phyloP scores from a whole-genome alignment of 2,113 vertebrate species.

The Carettochelys insculpta region DNA sequence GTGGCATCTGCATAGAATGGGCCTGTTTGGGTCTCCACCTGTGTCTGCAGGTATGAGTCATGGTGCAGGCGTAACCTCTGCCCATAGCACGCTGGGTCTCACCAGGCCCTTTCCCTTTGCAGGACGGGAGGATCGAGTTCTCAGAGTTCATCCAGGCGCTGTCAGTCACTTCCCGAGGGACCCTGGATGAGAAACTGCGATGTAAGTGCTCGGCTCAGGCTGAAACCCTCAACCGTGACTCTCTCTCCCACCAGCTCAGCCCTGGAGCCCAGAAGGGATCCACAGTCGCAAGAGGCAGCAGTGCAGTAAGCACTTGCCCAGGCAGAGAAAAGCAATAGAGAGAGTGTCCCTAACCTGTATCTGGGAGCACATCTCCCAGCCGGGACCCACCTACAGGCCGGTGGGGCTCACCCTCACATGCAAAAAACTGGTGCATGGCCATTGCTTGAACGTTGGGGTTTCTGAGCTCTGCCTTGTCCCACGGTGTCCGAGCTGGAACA shows the following conservation, averaged over 20 bases:
- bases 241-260: too few species aligned
- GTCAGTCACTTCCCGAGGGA: slow-evolving; percentile 96
- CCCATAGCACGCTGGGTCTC: background rate
- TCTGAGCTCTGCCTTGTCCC: background rate
- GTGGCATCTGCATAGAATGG: background rate
- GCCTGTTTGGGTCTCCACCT: background rate
- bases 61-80: fast-evolving
- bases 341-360: background rate
- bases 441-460: background rate
- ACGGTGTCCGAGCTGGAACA: background rate
- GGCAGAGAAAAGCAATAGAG: too few species aligned
- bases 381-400: background rate
- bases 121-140: slow-evolving; percentile 98
- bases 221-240: background rate
- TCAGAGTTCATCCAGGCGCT: slow-evolving; percentile 98
- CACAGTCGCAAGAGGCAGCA: background rate
- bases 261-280: background rate
- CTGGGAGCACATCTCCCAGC: background rate
- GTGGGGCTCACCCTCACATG: too few species aligned
- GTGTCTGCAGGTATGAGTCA: background rate
- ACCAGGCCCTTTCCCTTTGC: background rate
- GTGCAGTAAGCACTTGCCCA: background rate
- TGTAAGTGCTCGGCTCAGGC: slow-evolving; percentile 80
- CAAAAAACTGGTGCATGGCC: background rate
- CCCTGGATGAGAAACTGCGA: slow-evolving; percentile 96